Base-by-base conservation (phyloP, 2,888 invertebrate genomes). In the Linyphia triangularis region DNA sequence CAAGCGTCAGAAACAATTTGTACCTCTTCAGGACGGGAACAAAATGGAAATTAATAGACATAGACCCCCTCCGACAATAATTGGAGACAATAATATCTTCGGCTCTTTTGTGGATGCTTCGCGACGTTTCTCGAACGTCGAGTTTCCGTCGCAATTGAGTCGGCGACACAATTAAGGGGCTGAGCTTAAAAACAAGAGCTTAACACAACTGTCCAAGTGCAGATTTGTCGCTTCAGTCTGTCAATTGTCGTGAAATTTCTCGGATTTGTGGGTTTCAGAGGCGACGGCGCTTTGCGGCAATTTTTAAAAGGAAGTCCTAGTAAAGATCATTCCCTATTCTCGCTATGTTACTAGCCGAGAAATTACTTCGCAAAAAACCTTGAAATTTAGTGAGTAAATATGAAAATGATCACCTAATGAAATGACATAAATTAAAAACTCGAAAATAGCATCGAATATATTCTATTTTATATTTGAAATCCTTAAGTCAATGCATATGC, bases 41-140 rank as follows among this genome's bases (percentile, higher is more conserved):
- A 33, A 67, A 63, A 84, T 84, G 84, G 84, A 84, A 75, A 84
- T 84, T 75, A 84, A 84, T 84, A 43, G 84, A 84, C 73, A 19
- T 19, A 43, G 61, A 19, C 10, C 61, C n/a, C 28, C 75, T 57
- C 57, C 22, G 67, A n/a, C 51, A 19, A 57, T 69, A 84, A 84
- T 75, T 84, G 84, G 67, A 33, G 65, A 24, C 33, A 19, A 57
- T 33, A 33, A 33, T 33, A 30, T 40, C 72, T 51, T 73, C 65
- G 83, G 83, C 51, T 16, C 73, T 40, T 51, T 73, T 83, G 43
- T 43, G 51, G 70, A 24, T 3, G 40, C 63, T 69, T 59, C 26
- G 28, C 37, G 33, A 33, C 33, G 69, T 57, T 57, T 81, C 24
- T 33, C 59, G 57, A 33, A 22, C 6, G 28, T 81, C 67, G 6